Evolutionary conservation across 64 coral and sea anemone genomes (phyloP).

Genomic region (Platygyra sinensis): DNA sequence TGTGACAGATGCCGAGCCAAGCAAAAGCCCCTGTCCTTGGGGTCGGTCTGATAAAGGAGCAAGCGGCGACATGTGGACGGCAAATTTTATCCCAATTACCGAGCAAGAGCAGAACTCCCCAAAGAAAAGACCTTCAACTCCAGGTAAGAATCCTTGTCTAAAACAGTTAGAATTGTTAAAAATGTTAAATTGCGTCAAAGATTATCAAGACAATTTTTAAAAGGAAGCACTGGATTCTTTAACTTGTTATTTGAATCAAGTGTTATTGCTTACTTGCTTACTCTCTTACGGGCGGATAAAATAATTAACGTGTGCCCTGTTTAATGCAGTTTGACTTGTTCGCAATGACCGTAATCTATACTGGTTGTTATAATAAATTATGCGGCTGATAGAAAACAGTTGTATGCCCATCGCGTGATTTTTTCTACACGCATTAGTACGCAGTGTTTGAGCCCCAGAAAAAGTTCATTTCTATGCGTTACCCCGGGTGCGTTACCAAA

Average conservation of each 20-base stretch:
- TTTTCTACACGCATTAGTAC: too few relatives aligned
- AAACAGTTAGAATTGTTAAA: not conserved
- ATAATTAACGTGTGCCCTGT: too few relatives aligned
- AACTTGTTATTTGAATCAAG: not conserved
- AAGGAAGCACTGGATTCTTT: too few relatives aligned
- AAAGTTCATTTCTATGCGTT: too few relatives aligned
- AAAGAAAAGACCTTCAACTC: not conserved
- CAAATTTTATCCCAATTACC: constrained; percentile 1
- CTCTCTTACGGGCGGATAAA: not conserved
- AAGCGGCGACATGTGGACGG: not conserved
- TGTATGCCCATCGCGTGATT: too few relatives aligned
- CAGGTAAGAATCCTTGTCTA: not conserved
- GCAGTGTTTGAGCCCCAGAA: too few relatives aligned
- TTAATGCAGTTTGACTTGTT: too few relatives aligned
- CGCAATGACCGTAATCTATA: too few relatives aligned
- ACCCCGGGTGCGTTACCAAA: too few relatives aligned
- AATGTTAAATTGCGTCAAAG: not conserved
- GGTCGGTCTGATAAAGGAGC: not conserved
- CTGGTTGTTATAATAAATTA: too few relatives aligned
- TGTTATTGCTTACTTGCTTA: not conserved
- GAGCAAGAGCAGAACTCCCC: not conserved
- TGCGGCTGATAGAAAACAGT: too few relatives aligned
- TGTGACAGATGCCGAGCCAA: constrained; percentile 37
- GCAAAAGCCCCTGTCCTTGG: not conserved
- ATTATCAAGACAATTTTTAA: too few relatives aligned